Percentiles rank a stretch among this genome's conserved stretches.
phyloP scores from a whole-genome alignment of 2,113 vertebrate genomes.

The Dunckerocampus dactyliophorus region DNA sequence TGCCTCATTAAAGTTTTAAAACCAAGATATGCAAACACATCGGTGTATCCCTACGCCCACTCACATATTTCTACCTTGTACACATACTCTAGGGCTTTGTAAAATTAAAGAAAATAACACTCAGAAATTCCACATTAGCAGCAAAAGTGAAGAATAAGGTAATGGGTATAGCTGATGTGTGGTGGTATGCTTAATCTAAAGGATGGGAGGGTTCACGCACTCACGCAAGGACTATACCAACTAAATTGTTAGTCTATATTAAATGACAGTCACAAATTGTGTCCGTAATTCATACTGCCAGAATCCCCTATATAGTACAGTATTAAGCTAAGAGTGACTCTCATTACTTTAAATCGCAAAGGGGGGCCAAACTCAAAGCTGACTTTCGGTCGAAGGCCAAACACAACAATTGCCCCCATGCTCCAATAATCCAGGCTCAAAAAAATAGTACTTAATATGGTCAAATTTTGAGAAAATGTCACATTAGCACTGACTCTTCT shows the following conservation, averaged over 20 bases:
- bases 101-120: conserved; percentile 28
- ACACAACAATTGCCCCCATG: too few species aligned
- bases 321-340: background rate
- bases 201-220: background rate
- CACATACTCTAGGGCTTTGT: conserved; percentile 24
- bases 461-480: too few species aligned
- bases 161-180: background rate
- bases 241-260: conserved; percentile 17
- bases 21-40: conserved; percentile 51
- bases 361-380: too few species aligned
- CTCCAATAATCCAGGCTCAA: too few species aligned
- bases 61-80: background rate
- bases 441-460: too few species aligned
- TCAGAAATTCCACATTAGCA: background rate
- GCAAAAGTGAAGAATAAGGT: background rate
- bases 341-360: background rate
- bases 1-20: conserved; percentile 64
- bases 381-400: too few species aligned
- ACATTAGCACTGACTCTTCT: too few species aligned
- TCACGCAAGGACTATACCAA: conserved; percentile 7
- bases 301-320: background rate
- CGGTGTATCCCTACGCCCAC: conserved; percentile 28
- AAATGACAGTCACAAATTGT: background rate
- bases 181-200: conserved; percentile 7
- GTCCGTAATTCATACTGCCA: conserved; percentile 10